Base-by-base conservation (phyloP, 2,888 invertebrate species). In the Sminthurinus aureus region DNA sequence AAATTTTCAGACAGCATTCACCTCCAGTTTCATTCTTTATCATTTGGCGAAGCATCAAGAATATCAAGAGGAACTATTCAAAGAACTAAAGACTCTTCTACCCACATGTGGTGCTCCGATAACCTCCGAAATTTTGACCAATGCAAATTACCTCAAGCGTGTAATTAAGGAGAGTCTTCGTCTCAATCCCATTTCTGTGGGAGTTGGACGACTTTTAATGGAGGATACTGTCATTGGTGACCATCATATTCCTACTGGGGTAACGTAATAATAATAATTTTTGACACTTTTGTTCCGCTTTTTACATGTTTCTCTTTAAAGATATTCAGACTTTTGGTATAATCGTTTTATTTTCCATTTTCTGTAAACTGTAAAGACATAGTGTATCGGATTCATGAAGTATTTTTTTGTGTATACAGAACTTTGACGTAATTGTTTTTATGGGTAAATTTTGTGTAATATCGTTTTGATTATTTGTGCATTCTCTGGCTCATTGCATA, bases 131-230 rank as follows among this genome's bases (percentile, higher is more conserved):
- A 90, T 92, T 0, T 89, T 94, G 77, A 90, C 91, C 26, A 92
- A 93, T 81, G 94, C 96, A 18, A 90, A 91, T 0, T 97, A 95
- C 89, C 91, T 95, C 0, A 94, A 95, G 89, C 94, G 95, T 71
- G 94, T 94, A 87, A 91, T 98, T 0, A 98, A 97, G 90, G 98
- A 98, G 91, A 93, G 94, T 4, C 92, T 96, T 50, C 92, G 97
- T 85, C 89, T 97, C 77, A 94, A 95, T 90, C 97, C 97, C 0
- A 93, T 97, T 51, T 94, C 96, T 0, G 92, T 97, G 83, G 97
- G 97, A 9, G 92, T 96, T 80, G 96, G 96, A 0, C 91, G 97
- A 58, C 91, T 95, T 76, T 90, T 95, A 64, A 93, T 94, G 86
- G 92, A 92, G 78, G 94, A 96, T 89, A 91, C 94, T 0, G 90